Evolutionary conservation across 2,113 vertebrate genomes (phyloP).

Genomic region (Notothenia rossii): DNA sequence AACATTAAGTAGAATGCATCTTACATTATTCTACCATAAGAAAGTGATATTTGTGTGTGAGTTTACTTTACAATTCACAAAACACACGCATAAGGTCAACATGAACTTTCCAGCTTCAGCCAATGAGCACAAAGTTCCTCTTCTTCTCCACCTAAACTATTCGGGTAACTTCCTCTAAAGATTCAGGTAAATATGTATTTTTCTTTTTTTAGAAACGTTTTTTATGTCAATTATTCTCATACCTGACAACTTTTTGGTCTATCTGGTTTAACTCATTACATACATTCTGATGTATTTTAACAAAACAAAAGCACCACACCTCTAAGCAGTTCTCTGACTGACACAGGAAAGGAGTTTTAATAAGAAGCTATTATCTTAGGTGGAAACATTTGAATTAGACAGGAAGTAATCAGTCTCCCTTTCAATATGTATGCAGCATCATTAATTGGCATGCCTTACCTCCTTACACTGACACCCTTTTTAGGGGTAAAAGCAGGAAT

Average conservation of each 20-base stretch:
- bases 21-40: background rate
- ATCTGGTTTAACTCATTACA: background rate
- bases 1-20: background rate
- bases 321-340: background rate
- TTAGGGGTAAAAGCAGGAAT: slow-evolving; percentile 35
- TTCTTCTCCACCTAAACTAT: no score
- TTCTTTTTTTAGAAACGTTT: no score
- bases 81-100: background rate
- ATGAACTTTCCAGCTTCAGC: background rate
- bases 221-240: no score
- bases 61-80: background rate
- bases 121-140: background rate
- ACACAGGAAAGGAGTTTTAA: slow-evolving; percentile 7
- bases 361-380: background rate
- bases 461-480: background rate
- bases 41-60: background rate
- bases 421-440: slow-evolving; percentile 23
- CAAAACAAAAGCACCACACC: background rate
- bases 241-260: background rate
- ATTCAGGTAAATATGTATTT: background rate
- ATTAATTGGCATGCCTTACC: slow-evolving; percentile 27
- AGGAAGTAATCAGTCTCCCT: slow-evolving; percentile 14
- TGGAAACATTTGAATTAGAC: slow-evolving; percentile 1
- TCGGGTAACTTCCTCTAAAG: background rate
- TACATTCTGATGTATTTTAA: background rate